Evolutionary conservation across 2,113 vertebrate genomes (phyloP).

Genomic region (Galemys pyrenaicus): DNA sequence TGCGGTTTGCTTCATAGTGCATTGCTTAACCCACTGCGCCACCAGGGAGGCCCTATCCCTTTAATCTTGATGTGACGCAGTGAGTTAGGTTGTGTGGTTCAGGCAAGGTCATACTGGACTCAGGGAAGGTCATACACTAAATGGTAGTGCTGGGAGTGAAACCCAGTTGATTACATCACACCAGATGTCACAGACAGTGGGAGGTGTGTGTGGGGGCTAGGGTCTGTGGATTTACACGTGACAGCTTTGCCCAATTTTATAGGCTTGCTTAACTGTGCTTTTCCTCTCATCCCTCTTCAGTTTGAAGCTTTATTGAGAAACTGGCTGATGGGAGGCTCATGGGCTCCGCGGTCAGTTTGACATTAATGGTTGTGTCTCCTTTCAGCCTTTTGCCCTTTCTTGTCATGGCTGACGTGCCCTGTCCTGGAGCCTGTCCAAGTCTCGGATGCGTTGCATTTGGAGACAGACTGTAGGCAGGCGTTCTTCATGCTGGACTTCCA

Average conservation of each 20-base stretch:
- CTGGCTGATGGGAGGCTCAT: neutral
- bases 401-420: neutral
- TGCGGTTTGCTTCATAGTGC: too few species aligned
- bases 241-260: neutral
- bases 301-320: neutral
- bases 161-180: neutral
- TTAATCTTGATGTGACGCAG: neutral
- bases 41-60: too few species aligned
- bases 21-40: too few species aligned
- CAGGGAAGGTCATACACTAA: neutral
- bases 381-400: neutral
- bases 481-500: neutral
- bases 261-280: neutral
- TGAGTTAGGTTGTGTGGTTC: neutral
- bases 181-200: neutral
- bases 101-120: neutral
- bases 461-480: neutral
- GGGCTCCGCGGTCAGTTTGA: neutral
- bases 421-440: neutral
- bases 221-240: neutral
- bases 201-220: neutral
- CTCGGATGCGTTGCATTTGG: neutral
- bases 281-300: neutral
- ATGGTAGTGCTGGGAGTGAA: neutral
- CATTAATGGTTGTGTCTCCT: neutral